A percentile compares a stretch with the other conserved stretches of the same genome.
Evolutionary conservation across 2,888 invertebrate species (phyloP).

Genomic region (Cosmia trapezina): DNA sequence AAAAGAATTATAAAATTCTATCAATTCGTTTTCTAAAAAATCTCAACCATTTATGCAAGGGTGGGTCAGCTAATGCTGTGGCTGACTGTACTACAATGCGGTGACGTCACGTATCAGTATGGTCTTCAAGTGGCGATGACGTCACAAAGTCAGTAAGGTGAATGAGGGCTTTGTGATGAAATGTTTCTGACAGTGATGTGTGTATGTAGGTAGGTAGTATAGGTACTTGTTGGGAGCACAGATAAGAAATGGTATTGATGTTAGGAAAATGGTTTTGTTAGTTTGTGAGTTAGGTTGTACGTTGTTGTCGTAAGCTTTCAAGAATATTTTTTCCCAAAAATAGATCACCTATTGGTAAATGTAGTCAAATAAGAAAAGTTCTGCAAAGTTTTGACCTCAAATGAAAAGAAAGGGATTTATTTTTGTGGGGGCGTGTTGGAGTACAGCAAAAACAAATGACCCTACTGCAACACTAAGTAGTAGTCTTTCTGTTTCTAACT

Average conservation of each 20-base stretch:
- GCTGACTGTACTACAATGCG: conserved; percentile 9
- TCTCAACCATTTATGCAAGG: too few relatives aligned
- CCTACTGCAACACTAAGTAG: too few relatives aligned
- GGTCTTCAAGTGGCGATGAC: conserved; percentile 17
- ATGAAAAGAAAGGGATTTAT: too few relatives aligned
- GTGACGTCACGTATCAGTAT: not conserved
- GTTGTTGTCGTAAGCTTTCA: not conserved
- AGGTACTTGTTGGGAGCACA: not conserved
- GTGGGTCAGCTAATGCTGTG: too few relatives aligned
- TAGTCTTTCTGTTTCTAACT: too few relatives aligned
- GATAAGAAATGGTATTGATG: conserved; percentile 26
- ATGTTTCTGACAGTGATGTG: conserved; percentile 18
- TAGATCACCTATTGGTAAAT: too few relatives aligned
- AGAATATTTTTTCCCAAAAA: not conserved
- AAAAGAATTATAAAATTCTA: too few relatives aligned
- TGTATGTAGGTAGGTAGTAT: not conserved
- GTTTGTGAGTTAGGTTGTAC: not conserved
- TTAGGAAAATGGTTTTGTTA: not conserved
- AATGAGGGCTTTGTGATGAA: conserved; percentile 7
- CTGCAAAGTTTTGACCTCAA: too few relatives aligned
- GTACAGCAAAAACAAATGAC: too few relatives aligned
- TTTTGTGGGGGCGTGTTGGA: too few relatives aligned
- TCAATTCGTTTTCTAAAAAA: too few relatives aligned
- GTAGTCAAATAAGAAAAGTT: too few relatives aligned
- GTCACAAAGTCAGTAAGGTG: conserved; percentile 1